Percentiles rank a stretch among this genome's conserved stretches.
Evolutionary conservation across 2,113 vertebrate genomes (phyloP).

Genomic region (Tautogolabrus adspersus): DNA sequence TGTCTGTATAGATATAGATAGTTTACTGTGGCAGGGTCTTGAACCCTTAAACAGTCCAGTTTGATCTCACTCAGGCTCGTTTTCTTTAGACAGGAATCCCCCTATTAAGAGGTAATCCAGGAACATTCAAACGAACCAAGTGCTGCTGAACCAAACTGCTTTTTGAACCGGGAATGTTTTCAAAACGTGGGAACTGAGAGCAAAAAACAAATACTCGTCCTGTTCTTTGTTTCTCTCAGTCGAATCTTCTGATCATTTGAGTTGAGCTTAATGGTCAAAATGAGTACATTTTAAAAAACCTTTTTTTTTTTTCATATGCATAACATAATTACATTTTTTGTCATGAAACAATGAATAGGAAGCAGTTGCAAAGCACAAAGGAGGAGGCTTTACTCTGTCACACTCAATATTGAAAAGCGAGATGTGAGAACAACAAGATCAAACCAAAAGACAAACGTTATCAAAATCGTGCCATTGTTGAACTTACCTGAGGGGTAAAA

Average conservation of each 20-base stretch:
- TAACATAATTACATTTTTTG: neutral
- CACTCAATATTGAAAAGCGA: neutral
- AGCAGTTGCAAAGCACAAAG: neutral
- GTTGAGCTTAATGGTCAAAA: neutral
- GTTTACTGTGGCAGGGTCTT: neutral
- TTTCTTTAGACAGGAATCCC: neutral
- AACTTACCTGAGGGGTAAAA: no score
- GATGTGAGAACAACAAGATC: no score
- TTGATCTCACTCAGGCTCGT: neutral
- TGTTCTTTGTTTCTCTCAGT: no score
- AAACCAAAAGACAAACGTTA: no score
- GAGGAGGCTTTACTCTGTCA: neutral
- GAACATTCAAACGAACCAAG: neutral
- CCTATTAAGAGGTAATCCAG: no score
- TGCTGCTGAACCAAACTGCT: neutral
- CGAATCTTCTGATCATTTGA: neutral
- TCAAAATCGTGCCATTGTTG: no score
- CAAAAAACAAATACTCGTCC: no score
- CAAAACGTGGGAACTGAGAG: no score
- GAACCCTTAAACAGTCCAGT: conserved; percentile 11
- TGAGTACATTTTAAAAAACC: neutral
- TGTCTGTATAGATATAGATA: conserved; percentile 25
- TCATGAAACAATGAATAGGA: neutral
- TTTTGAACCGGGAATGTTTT: no score
- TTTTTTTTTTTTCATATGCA: neutral